These are phyloP conservation scores for Apodemus speciosus DNA, from an alignment of 2,113 vertebrate species.

Conservation along the genomic window DNA sequence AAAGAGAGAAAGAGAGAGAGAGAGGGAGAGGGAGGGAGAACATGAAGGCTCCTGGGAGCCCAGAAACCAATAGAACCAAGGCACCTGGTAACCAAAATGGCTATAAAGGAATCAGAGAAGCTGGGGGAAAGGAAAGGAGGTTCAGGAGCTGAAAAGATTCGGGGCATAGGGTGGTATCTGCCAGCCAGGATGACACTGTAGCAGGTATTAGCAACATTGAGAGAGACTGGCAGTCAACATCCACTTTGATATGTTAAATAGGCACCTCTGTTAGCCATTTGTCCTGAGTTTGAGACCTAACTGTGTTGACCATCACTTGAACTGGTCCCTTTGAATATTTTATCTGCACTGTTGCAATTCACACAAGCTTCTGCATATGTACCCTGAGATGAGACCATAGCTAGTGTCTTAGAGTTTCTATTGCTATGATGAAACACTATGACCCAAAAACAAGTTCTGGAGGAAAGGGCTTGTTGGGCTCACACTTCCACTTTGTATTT, in stretches of 20 bases:
- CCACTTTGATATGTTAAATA: neutral
- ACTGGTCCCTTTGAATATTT: neutral
- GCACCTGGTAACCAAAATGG: neutral
- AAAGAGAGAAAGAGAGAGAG: too few species aligned
- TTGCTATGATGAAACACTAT: neutral
- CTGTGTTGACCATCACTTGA: neutral
- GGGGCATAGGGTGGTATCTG: neutral
- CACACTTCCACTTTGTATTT: neutral
- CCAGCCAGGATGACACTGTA: neutral
- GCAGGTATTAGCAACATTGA: neutral
- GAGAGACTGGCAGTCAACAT: neutral
- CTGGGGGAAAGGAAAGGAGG: neutral
- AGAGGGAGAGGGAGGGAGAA: too few species aligned
- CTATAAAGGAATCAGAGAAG: neutral
- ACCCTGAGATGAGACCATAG: neutral
- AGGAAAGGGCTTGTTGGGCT: neutral
- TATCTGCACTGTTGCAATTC: neutral
- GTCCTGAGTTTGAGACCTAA: neutral
- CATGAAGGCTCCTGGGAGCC: neutral
- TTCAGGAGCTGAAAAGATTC: neutral
- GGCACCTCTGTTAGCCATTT: neutral
- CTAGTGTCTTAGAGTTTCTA: neutral
- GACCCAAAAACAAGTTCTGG: neutral
- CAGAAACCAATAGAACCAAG: neutral
- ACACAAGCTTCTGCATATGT: neutral